Base-by-base conservation (phyloP, 2,113 vertebrate species). In the Mungos mungo region DNA sequence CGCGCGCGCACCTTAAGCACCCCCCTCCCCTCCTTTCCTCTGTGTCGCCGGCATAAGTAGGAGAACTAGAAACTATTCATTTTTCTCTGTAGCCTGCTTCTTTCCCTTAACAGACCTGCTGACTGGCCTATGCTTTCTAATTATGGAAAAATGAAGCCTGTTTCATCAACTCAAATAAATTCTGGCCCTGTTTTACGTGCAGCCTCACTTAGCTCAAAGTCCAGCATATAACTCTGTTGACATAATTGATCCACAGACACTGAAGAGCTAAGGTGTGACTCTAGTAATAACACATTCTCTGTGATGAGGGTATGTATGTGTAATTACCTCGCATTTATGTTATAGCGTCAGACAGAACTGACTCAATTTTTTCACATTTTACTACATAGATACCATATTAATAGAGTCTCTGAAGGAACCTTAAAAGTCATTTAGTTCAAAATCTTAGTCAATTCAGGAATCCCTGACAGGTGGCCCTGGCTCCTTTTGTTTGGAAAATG, bases 111-210 rank as follows among this genome's bases (percentile, higher is more conserved):
- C 16, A 65, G 47, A 50, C 54, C 77, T 95, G 38, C 83, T 87
- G 65, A 74, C 72, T 95, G 93, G 95, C 68, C 57, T 87, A 10
- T 35, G 54, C 76, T 96, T 97, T 96, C 95, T 74, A 95, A 89
- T 96, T 96, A 80, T 89, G 80, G 94, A 79, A 87, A 93, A 93
- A 35, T 77, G 35, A 96, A 83, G 38, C 25, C 54, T 95, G 1
- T 93, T 95, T 95, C 29, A 93, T 97, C 76, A 95, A 45, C 76
- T 84, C 23, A 66, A 47, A 81, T 93, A 69, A 71, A 85, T 92
- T 90, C 94, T 81, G 50, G 89, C 68, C 47, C 41, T 90, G 6
- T 35, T 94, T 96, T 68, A 33, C 3, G 4, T 90, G 94, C 76
- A 94, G 0, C 60, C 25, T 90, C 50, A 77, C 57, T 50, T 50